phyloP scores from a whole-genome alignment of 2,113 vertebrate species.

The Notothenia rossii region DNA sequence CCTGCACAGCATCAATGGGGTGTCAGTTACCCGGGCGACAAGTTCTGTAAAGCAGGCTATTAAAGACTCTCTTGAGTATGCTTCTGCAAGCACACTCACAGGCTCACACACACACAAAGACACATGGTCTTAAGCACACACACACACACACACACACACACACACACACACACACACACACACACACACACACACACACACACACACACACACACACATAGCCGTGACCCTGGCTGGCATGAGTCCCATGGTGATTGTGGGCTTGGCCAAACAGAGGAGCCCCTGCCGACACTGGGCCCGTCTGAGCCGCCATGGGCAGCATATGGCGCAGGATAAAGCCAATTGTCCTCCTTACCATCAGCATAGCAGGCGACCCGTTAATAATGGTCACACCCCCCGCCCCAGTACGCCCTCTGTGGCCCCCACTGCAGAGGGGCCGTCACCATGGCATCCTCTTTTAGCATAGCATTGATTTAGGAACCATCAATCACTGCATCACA shows the following conservation, averaged over 20 bases:
- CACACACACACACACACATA: slow-evolving; percentile 54
- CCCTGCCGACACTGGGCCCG: slow-evolving; percentile 81
- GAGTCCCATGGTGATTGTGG: slow-evolving; percentile 84
- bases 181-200: slow-evolving; percentile 29
- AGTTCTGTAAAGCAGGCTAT: slow-evolving; percentile 78
- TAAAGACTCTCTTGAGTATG: slow-evolving; percentile 80
- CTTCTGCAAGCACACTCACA: slow-evolving; percentile 56
- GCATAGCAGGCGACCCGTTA: slow-evolving; percentile 83
- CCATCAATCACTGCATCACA: slow-evolving; percentile 79
- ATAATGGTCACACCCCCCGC: slow-evolving; percentile 82
- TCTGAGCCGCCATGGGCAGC: slow-evolving; percentile 84
- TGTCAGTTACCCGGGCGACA: slow-evolving; percentile 82
- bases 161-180: slow-evolving; percentile 12
- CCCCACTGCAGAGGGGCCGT: slow-evolving; percentile 72
- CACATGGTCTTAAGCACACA: neutral
- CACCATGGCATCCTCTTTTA: slow-evolving; percentile 75
- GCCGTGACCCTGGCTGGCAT: slow-evolving; percentile 80
- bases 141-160: slow-evolving; percentile 13
- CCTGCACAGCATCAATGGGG: slow-evolving; percentile 84
- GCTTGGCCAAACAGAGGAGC: slow-evolving; percentile 83
- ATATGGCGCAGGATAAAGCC: slow-evolving; percentile 87
- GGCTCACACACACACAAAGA: neutral
- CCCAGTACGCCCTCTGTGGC: slow-evolving; percentile 77
- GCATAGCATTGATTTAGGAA: slow-evolving; percentile 79
- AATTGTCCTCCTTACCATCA: slow-evolving; percentile 86